Evolutionary conservation across 2,113 vertebrate species (phyloP).

Genomic region (Neomonachus schauinslandi): DNA sequence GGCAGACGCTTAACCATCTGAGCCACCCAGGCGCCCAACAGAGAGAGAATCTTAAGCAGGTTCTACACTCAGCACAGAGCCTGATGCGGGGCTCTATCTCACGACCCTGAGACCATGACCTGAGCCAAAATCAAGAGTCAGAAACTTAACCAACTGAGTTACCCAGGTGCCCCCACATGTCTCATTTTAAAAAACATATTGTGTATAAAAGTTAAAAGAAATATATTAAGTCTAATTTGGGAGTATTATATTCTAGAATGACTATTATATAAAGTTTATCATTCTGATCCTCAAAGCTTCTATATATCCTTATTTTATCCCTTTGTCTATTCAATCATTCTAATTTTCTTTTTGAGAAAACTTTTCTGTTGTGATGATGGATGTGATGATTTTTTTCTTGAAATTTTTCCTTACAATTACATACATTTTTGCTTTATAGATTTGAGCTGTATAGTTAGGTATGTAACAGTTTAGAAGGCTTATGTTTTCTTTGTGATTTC

Average conservation of each 20-base stretch:
- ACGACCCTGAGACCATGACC: neutral
- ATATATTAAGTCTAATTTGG: neutral
- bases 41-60: neutral
- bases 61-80: neutral
- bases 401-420: neutral
- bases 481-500: neutral
- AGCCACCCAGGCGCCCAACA: too few species aligned
- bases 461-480: neutral
- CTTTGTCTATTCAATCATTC: neutral
- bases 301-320: neutral
- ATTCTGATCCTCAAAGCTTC: neutral
- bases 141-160: neutral
- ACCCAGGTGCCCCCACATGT: fast-evolving
- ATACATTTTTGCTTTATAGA: neutral
- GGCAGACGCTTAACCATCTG: too few species aligned
- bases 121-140: neutral
- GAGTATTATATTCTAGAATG: neutral
- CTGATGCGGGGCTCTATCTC: neutral
- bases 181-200: neutral
- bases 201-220: neutral
- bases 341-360: neutral
- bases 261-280: neutral
- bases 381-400: neutral
- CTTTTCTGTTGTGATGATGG: neutral
- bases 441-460: neutral